Evolutionary conservation across 2,797 vertebrate species (phyloP).

Genomic region (Gymnothorax reevesii): DNA sequence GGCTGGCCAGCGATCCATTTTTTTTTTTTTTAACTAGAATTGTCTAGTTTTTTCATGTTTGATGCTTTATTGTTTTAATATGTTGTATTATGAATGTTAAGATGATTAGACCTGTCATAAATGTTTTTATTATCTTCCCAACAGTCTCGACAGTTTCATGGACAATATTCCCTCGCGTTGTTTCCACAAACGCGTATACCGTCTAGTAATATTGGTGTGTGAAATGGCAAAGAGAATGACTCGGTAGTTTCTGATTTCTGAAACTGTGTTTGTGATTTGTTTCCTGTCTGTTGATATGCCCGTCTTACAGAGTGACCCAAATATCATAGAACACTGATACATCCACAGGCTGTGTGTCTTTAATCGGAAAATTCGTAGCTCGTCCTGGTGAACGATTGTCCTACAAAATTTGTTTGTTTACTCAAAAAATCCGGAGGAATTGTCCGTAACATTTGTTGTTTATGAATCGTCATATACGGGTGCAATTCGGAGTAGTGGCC

Average conservation of each 20-base stretch:
- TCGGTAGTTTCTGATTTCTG: constrained; percentile 35
- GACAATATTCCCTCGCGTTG: not conserved
- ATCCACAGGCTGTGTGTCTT: no score
- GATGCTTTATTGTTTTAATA: constrained; percentile 51
- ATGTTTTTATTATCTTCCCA: not conserved
- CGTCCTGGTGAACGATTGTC: not conserved
- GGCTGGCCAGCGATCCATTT: constrained; percentile 54
- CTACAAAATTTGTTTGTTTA: not conserved
- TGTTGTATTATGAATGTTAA: constrained; percentile 49
- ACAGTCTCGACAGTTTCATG: not conserved
- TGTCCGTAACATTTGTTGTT: not conserved
- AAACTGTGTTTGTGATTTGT: constrained; percentile 43
- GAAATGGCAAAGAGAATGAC: not conserved
- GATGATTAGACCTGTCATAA: constrained; percentile 49
- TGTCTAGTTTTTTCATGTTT: constrained; percentile 40
- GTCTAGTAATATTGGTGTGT: not conserved
- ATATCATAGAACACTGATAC: not conserved
- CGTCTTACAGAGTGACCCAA: not conserved
- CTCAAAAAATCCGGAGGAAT: not conserved
- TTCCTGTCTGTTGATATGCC: not conserved
- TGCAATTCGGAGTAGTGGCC: not conserved
- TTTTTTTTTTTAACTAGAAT: constrained; percentile 50
- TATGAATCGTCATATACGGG: not conserved
- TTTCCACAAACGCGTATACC: not conserved
- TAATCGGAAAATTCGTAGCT: not conserved